phyloP scores from a whole-genome alignment of 2,888 invertebrate species.

The Nephrotoma flavescens region DNA sequence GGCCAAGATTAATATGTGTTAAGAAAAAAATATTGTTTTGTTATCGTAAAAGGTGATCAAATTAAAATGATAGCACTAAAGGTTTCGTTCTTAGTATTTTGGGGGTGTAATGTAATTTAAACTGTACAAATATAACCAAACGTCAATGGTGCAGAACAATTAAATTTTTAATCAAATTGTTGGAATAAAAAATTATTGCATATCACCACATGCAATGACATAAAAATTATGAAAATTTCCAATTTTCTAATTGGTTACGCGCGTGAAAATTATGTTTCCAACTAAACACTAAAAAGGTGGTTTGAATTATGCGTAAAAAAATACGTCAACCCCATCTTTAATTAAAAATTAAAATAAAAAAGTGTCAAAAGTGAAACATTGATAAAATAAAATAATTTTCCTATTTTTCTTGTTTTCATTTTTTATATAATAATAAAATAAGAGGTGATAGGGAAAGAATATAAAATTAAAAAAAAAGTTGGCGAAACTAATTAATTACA shows the following conservation, averaged over 20 bases:
- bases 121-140: not conserved
- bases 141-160: no score
- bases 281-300: not conserved
- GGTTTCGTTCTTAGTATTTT: not conserved
- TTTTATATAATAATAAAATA: not conserved
- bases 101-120: not conserved
- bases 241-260: not conserved
- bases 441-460: conserved; percentile 1
- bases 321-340: conserved; percentile 1
- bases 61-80: not conserved
- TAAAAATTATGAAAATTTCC: not conserved
- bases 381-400: conserved; percentile 1
- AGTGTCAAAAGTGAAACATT: conserved; percentile 3
- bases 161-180: no score
- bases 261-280: not conserved
- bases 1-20: not conserved
- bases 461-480: conserved; percentile 4
- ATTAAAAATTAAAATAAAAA: conserved; percentile 1
- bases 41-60: not conserved
- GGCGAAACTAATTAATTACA: conserved; percentile 5
- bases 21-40: not conserved
- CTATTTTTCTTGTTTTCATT: not conserved
- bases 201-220: not conserved
- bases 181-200: not conserved
- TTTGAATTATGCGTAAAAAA: not conserved